Evolutionary conservation across 1,140 invertebrate species (phyloP), one percentile per base, ranked within the genome.

Genomic region (Diorhabda carinulata): DNA sequence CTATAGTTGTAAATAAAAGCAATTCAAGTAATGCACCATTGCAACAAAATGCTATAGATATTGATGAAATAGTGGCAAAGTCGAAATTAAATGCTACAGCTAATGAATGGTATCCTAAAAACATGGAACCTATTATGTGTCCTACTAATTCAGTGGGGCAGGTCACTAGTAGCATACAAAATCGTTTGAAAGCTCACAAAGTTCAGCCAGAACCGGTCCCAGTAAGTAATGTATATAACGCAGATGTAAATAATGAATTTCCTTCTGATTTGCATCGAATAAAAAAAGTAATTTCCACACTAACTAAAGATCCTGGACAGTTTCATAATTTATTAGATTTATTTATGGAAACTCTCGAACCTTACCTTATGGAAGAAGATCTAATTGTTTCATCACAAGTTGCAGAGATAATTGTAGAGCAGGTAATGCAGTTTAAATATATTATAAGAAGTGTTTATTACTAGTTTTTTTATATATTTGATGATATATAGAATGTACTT

Each of bases 241-340:
- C 57, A 10, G 6, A 25, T 40, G 43, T 52, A 45, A 44, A 42
- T 7, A 25, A 70, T 57, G 66, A 69, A 9, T 45, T 70, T 43
- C 67, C 69, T n/a, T 10, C 67, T 6, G 72, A 71, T 67, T 64
- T 68, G 7, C 66, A 57, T 64, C 74, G 74, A 52, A 67, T 80
- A 7, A 71, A 77, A 69, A 70, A 75, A 56, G 69, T 80, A 43
- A 77, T 80, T 58, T 57, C 64, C 10, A 76, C 74, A 7, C 57
- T 81, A 47, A 79, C 74, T 60, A 73, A 72, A 10, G 78, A 81
- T 73, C 79, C 79, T n/a, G 79, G 78, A 57, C 77, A 81, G 57
- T 81, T 79, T 74, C 75, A 78, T 73, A 72, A 78, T 74, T 67
- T 79, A 4, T 58, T 80, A 44, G 74, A 76, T 7, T 72, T 77